Base-by-base conservation (phyloP, 2,797 vertebrate genomes). In the Leptoclinus maculatus region DNA sequence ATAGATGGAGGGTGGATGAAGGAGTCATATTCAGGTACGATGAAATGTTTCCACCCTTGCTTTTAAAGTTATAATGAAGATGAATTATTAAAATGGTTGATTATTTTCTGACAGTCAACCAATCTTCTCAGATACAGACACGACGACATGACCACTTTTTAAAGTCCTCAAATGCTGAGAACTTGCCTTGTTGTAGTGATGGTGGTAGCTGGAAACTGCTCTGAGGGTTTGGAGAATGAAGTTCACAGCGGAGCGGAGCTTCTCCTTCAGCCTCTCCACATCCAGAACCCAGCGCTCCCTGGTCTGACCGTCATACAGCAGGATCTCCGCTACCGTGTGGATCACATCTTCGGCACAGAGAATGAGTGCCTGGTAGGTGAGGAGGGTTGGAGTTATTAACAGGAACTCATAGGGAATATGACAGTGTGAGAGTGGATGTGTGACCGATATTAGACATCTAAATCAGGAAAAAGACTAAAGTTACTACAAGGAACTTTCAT, bases 271-370 rank as follows among this genome's bases (percentile, higher is more conserved):
- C 32, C 73, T 77, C 68, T 92, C 82, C 74, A 96, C 79, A 16
- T 94, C 89, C 32, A 72, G 70, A 17, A 86, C 76, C 92, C 94
- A 96, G 38, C 13, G 45, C 66, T 92, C 93, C 16, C 53, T 68
- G 71, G 21, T 67, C 21, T 25, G 77, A 16, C 47, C 34, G 0
- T 88, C 86, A 1, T 49, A 11, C 0, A 74, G 86, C 17, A 90
- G 54, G 0, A 79, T 75, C 77, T 94, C 92, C 0, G 66, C 74
- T 1, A 91, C 41, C 0, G 86, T 82, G 79, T 92, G 90, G 71
- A 93, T 82, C 73, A 95, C 79, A 1, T 93, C 88, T 8, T 94
- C 94, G 21, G 94, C 94, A 49, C 91, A 82, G 17, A 76, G 81
- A 4, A 95, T 87, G 5, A 95, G 87, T 0, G 83, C 86, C 95